Conservation (phyloP, 1,140 invertebrate genomes). For the Trichoplusia ni region DNA sequence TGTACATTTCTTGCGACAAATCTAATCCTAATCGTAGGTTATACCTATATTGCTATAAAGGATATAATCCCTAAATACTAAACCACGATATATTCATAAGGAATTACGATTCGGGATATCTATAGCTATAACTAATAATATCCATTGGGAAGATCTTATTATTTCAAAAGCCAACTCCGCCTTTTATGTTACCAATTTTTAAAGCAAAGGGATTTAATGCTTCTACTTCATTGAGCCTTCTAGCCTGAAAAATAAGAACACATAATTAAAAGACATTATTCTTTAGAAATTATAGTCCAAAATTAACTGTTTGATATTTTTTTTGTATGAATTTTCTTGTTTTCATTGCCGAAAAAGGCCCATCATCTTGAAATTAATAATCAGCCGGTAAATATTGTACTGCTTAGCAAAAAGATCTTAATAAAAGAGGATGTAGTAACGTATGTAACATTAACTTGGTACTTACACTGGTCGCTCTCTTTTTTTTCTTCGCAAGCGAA, state of each 20-base stretch:
- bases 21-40: too few relatives aligned
- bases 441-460: slow-evolving; percentile 12
- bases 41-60: background rate
- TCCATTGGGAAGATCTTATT: background rate
- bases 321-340: too few relatives aligned
- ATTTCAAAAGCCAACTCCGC: slow-evolving; percentile 50
- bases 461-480: slow-evolving; percentile 43
- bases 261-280: background rate
- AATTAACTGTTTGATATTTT: too few relatives aligned
- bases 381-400: too few relatives aligned
- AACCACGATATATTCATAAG: background rate
- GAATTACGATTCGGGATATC: background rate
- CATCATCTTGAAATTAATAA: too few relatives aligned
- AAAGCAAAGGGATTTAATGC: slow-evolving; percentile 44
- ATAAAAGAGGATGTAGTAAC: too few relatives aligned
- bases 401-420: too few relatives aligned
- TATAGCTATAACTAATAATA: background rate
- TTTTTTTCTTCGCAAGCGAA: slow-evolving; percentile 55
- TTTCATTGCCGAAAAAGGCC: too few relatives aligned
- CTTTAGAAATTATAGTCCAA: too few relatives aligned
- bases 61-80: background rate
- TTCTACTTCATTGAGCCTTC: slow-evolving; percentile 37
- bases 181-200: slow-evolving; percentile 58
- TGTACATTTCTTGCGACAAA: too few relatives aligned
- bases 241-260: slow-evolving; percentile 49